Conservation (phyloP, 1,140 invertebrate genomes). For the Micrasema minimum region DNA sequence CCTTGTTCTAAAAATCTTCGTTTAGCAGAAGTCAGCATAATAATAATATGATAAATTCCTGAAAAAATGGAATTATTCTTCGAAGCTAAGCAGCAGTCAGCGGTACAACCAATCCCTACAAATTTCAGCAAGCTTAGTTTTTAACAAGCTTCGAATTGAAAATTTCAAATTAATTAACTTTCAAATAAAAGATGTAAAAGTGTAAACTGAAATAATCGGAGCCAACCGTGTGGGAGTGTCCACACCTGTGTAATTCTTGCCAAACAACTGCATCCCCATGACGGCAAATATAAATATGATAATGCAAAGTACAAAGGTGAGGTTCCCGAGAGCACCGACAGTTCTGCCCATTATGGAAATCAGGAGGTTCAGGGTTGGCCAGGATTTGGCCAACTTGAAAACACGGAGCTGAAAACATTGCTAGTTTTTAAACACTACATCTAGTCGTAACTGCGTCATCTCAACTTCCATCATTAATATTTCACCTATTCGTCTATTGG, state of each 20-base stretch:
- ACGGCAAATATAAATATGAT: conserved; percentile 99
- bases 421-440: too few relatives aligned
- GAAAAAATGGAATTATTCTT: too few relatives aligned
- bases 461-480: too few relatives aligned
- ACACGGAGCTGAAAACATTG: conserved; percentile 87
- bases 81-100: conserved; percentile 4
- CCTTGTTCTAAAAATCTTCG: too few relatives aligned
- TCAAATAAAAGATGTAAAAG: not conserved
- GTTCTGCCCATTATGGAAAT: conserved; percentile 99
- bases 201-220: not conserved
- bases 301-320: conserved; percentile 97
- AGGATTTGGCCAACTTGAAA: conserved; percentile 99
- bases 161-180: not conserved
- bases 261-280: conserved; percentile 99
- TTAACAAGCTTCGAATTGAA: conserved; percentile 4
- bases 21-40: too few relatives aligned
- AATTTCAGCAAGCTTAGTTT: not conserved
- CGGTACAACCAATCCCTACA: conserved; percentile 26
- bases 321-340: conserved; percentile 96
- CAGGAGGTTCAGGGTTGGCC: conserved; percentile 97
- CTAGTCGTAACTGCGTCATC: too few relatives aligned
- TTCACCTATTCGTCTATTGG: too few relatives aligned
- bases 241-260: conserved; percentile 88
- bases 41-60: too few relatives aligned
- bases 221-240: not conserved